Evolutionary conservation across 2,888 invertebrate species (phyloP), one percentile per base, ranked within the genome.

Genomic region (Eupsilia transversa): DNA sequence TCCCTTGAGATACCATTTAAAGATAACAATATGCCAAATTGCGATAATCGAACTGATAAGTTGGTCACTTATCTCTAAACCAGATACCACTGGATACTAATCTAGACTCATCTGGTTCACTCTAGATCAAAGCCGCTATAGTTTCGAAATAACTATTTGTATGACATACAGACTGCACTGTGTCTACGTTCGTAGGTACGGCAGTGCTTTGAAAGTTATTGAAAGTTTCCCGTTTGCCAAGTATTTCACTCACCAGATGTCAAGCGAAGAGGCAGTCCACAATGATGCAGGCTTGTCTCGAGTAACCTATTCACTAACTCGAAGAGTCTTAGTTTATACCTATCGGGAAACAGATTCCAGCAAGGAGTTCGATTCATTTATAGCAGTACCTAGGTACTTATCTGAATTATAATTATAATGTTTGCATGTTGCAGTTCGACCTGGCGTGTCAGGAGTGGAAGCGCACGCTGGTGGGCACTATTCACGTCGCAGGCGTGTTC

Each of bases 401-500:
- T 14, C 38, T 30, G 14, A 30, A 12, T 69, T 12, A 52, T 49
- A 14, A 43, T 14, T 43, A 20, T 69, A 43, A 43, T 17, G 7
- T 65, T 27, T 38, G 0, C 14, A 6, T 12, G 20, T 94, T 94
- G 7, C 91, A 96, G 95, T 94, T 96, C 83, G 90, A 91, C 66
- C 86, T 96, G 86, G 95, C 93, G 7, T 96, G 96, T 61, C 84
- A 94, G 80, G 93, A 93, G 52, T 97, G 97, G 97, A 96, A 96
- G 91, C 94, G 97, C 38, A 96, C 97, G 0, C 84, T 97, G 84
- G 96, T 97, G 75, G 97, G 97, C 69, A 97, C 97, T 27, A 89
- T 97, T 20, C 97, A 97, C 91, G 97, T 96, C 83, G 93, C 95
- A 1, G 97, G 97, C 0, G 94, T 97, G 65, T 96, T 97, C 85